Base-by-base conservation (phyloP, 2,797 vertebrate species). In the Monodelphis domestica region DNA sequence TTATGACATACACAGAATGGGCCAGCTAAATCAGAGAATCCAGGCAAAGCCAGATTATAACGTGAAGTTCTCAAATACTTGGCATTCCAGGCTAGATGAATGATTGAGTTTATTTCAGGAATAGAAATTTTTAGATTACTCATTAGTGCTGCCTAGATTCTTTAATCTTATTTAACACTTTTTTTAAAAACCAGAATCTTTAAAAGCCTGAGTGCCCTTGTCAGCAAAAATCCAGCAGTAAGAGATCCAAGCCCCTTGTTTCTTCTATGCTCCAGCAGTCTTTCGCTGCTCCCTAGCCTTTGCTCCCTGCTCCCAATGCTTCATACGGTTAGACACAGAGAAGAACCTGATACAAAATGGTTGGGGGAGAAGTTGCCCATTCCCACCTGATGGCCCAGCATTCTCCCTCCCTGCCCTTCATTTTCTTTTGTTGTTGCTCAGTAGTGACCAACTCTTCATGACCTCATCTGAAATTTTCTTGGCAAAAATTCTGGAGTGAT, bases 71-170 rank as follows among this genome's bases (percentile, higher is more conserved):
- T 89, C 89, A 90, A 94, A 93, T 78, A 90, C 9, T 38, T 92
- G 70, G 56, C 87, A 92, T 92, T 93, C 89, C 51, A 94, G 28
- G 56, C 26, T 94, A 54, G 89, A 52, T 57, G 70, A 94, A 89
- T 54, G 53, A 38, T 93, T 84, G 57, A 57, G 89, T 91, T 94
- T 95, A 96, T 90, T 94, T 90, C 54, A 50, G 90, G 91, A 89
- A 30, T 26, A 38, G n/a, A 91, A 53, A 93, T 92, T 88, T 95
- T 87, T 94, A 88, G 94, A 91, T 89, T 56, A 38, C 91, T 94
- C 90, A 90, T 55, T 59, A n/a, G 17, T 94, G 88, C 26, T 95
- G 84, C 33, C 87, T 89, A 53, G 54, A 52, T 0, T 5, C 54
- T 90, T 87, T 93, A 94, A 90, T 54, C 28, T 59, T 70, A 53